phyloP scores from a whole-genome alignment of 2,888 invertebrate species.

The Ganaspis brasiliensis region DNA sequence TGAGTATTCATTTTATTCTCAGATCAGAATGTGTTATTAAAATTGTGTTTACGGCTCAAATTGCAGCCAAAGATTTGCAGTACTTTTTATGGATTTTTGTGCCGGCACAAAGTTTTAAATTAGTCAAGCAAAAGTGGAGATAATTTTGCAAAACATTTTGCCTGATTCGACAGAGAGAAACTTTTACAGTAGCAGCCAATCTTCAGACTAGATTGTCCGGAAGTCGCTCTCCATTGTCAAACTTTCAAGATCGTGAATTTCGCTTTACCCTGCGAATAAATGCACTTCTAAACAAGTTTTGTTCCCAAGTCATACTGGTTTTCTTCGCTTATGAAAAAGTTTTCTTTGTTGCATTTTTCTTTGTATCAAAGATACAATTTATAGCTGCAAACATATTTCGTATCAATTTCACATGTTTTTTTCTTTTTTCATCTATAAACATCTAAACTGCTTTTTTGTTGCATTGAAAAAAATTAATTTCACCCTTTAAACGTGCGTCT shows the following conservation, averaged over 20 bases:
- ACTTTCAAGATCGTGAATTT: conserved; percentile 39
- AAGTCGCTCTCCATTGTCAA: conserved; percentile 40
- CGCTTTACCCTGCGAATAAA: conserved; percentile 19
- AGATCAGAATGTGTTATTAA: too few species aligned
- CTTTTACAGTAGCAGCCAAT: conserved; percentile 37
- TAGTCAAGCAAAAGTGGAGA: neutral
- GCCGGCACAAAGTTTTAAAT: neutral
- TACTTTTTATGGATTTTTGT: neutral
- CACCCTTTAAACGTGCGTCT: conserved; percentile 29
- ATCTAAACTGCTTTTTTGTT: neutral
- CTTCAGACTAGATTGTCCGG: conserved; percentile 35
- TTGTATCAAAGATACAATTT: neutral
- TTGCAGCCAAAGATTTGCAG: neutral
- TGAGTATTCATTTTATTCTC: too few species aligned
- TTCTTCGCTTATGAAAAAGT: conserved; percentile 30
- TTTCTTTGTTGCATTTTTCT: conserved; percentile 6
- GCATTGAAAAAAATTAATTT: conserved; percentile 7
- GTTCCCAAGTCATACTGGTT: conserved; percentile 20
- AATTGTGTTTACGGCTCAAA: neutral
- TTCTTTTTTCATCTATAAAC: too few species aligned
- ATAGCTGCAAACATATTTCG: neutral
- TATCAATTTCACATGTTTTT: neutral
- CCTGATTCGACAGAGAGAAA: conserved; percentile 16
- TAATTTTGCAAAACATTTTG: conserved; percentile 19
- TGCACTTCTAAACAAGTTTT: conserved; percentile 35